These are phyloP conservation scores for Stomorhina lunata DNA, from an alignment of 2,888 invertebrate genomes.

Conservation along the genomic window DNA sequence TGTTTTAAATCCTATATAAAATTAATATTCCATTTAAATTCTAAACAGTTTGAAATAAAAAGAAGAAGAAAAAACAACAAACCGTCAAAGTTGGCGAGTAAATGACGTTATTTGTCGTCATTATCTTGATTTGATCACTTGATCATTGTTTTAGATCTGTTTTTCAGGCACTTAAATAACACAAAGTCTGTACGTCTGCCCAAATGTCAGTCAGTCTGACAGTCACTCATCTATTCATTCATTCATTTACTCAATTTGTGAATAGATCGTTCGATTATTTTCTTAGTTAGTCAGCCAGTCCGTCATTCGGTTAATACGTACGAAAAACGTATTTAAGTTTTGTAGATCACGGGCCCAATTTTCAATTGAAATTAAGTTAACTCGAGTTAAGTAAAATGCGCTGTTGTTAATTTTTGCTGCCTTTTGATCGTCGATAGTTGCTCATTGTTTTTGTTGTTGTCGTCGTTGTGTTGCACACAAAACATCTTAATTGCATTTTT, in stretches of 20 bases:
- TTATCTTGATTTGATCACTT: no score
- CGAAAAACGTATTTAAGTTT: background rate
- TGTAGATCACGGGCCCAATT: slow-evolving; percentile 48
- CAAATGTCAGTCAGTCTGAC: background rate
- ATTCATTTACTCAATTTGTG: background rate
- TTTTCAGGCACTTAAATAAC: slow-evolving; percentile 31
- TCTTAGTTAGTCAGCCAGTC: background rate
- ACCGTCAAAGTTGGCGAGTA: slow-evolving; percentile 42
- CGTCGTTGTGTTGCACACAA: slow-evolving; percentile 52
- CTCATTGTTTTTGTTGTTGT: no score
- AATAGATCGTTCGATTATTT: background rate
- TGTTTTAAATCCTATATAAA: slow-evolving; percentile 40
- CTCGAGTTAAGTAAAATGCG: slow-evolving; percentile 35
- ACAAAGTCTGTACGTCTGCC: background rate
- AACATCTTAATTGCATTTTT: slow-evolving; percentile 66
- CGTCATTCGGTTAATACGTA: background rate
- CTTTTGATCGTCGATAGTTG: slow-evolving; percentile 27
- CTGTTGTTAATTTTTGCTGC: slow-evolving; percentile 7
- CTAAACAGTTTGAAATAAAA: slow-evolving; percentile 24
- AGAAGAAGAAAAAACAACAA: background rate
- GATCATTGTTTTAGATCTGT: slow-evolving; percentile 53
- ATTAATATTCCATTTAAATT: slow-evolving; percentile 62
- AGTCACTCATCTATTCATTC: background rate
- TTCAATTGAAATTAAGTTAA: slow-evolving; percentile 51
- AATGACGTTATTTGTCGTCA: slow-evolving; percentile 62